phyloP scores from a whole-genome alignment of 2,797 vertebrate species.

The Ctenopoma multispine region DNA sequence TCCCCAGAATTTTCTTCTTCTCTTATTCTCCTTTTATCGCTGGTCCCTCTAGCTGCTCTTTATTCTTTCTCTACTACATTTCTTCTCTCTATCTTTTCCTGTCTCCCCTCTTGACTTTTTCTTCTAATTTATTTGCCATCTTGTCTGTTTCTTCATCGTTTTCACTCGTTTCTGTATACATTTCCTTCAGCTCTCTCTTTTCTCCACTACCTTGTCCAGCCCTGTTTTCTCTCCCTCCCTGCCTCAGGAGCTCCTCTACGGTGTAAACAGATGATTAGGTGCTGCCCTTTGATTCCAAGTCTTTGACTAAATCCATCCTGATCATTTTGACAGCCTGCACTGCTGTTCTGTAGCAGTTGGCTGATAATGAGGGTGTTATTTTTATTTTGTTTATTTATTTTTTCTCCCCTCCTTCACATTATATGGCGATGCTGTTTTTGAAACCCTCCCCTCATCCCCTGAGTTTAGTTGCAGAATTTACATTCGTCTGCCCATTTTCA shows the following conservation, averaged over 20 bases:
- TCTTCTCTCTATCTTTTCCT: background rate
- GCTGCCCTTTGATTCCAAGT: constrained; percentile 55
- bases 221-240: background rate
- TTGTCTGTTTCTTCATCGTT: background rate
- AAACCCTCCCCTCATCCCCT: constrained; percentile 22
- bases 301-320: constrained; percentile 57
- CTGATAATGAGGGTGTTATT: constrained; percentile 55
- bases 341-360: constrained; percentile 32
- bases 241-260: constrained; percentile 14
- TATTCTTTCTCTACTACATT: background rate
- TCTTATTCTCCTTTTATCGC: background rate
- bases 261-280: constrained; percentile 60
- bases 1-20: background rate
- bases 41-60: background rate
- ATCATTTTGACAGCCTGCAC: constrained; percentile 44
- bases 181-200: background rate
- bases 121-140: background rate
- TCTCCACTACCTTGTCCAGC: background rate
- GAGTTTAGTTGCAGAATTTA: constrained; percentile 45
- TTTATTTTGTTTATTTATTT: background rate
- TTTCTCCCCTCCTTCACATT: constrained; percentile 16
- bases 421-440: constrained; percentile 32
- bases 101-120: background rate
- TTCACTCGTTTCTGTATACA: background rate
- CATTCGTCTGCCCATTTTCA: constrained; percentile 40